phyloP scores from a whole-genome alignment of 2,113 vertebrate genomes.

The Etheostoma cragini region DNA sequence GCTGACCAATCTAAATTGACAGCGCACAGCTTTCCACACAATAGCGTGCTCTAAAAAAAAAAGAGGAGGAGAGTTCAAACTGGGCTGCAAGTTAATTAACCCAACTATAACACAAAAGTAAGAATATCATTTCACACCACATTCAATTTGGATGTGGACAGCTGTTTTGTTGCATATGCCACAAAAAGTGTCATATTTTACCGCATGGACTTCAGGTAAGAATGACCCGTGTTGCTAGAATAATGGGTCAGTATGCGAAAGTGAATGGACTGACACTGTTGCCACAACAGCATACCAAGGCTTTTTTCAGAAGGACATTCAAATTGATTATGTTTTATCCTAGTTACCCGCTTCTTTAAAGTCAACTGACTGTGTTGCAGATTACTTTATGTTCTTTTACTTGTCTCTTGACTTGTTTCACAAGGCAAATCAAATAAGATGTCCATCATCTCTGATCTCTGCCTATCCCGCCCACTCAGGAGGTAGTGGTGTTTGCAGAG shows the following conservation, averaged over 20 bases:
- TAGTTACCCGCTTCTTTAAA: slow-evolving; percentile 1
- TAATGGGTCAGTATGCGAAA: slow-evolving; percentile 18
- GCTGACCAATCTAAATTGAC: slow-evolving; percentile 52
- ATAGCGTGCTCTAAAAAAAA: slow-evolving; percentile 28
- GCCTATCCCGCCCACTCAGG: slow-evolving; percentile 22
- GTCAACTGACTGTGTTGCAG: neutral
- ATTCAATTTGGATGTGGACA: slow-evolving; percentile 13
- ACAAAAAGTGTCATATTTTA: slow-evolving; percentile 3
- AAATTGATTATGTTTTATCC: slow-evolving; percentile 1
- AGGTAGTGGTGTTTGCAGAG: slow-evolving; percentile 29
- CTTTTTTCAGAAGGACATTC: slow-evolving; percentile 12
- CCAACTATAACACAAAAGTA: slow-evolving; percentile 43
- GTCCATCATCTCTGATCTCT: slow-evolving; percentile 18
- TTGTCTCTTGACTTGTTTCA: neutral
- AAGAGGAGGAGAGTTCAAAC: slow-evolving; percentile 29
- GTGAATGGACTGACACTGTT: neutral
- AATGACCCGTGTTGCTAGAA: neutral
- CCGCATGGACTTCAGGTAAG: neutral
- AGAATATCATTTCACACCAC: slow-evolving; percentile 31
- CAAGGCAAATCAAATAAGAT: slow-evolving; percentile 2
- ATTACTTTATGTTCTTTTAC: neutral
- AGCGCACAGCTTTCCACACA: slow-evolving; percentile 34
- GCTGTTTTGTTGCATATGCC: slow-evolving; percentile 5
- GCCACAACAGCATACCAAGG: neutral
- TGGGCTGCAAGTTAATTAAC: slow-evolving; percentile 62